These are phyloP conservation scores for Pantherophis guttatus DNA, from an alignment of 2,113 vertebrate species.

Conservation along the genomic window DNA sequence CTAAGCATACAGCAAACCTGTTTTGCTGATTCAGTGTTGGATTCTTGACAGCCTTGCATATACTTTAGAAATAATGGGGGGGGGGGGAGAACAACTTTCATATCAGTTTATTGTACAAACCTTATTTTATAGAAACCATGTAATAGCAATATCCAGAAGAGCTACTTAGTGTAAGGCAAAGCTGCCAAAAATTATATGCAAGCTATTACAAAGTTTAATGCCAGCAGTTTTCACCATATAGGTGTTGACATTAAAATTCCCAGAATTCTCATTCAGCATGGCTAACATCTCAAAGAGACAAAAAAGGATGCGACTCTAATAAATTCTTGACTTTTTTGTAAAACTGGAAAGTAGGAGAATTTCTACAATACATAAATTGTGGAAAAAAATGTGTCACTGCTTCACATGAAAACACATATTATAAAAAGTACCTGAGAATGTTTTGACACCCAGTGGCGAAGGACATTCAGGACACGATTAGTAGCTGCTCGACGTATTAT, in stretches of 20 bases:
- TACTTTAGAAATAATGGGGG: neutral
- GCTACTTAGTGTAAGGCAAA: neutral
- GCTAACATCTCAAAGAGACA: neutral
- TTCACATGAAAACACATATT: neutral
- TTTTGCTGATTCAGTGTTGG: neutral
- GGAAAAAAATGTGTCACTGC: neutral
- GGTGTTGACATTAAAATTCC: neutral
- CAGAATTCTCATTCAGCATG: neutral
- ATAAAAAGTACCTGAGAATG: conserved; percentile 87
- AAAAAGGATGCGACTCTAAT: neutral
- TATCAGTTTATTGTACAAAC: neutral
- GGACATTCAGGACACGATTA: conserved; percentile 95
- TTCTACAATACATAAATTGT: neutral
- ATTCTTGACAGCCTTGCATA: neutral
- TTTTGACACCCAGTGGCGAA: conserved; percentile 98
- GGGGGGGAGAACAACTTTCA: neutral
- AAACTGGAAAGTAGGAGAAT: neutral
- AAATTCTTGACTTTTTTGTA: neutral
- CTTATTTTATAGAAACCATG: neutral
- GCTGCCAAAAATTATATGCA: neutral
- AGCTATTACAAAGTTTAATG: neutral
- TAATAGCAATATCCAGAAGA: neutral
- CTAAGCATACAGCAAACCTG: neutral
- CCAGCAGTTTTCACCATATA: neutral
- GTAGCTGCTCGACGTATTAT: conserved; percentile 97